phyloP scores from a whole-genome alignment of 2,888 invertebrate genomes.

The Fissipunctia ypsillon region DNA sequence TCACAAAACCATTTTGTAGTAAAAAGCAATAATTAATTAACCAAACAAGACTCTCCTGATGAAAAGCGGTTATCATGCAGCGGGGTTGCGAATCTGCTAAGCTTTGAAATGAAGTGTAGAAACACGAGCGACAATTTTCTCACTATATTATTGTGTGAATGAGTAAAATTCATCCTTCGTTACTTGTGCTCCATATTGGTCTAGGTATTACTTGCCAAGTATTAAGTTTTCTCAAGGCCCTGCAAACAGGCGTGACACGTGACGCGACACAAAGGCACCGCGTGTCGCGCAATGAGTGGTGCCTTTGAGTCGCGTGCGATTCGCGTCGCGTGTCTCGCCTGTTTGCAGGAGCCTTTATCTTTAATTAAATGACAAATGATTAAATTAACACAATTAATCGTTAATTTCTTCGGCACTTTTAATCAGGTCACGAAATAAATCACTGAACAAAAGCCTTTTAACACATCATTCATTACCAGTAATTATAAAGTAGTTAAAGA shows the following conservation, averaged over 20 bases:
- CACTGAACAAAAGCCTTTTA: constrained; percentile 7
- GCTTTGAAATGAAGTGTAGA: neutral
- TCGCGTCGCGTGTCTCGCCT: too few species aligned
- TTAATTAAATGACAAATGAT: neutral
- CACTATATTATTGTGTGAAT: neutral
- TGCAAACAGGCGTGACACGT: too few species aligned
- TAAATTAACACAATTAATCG: neutral
- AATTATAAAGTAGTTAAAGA: constrained; percentile 62
- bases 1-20: neutral
- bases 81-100: neutral
- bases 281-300: too few species aligned
- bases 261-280: too few species aligned
- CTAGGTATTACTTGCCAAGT: too few species aligned
- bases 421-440: constrained; percentile 22
- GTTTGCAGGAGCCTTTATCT: neutral
- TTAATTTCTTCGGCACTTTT: constrained; percentile 14
- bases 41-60: neutral
- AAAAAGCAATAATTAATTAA: constrained; percentile 1
- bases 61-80: neutral
- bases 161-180: neutral
- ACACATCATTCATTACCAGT: constrained; percentile 44
- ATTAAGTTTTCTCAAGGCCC: too few species aligned
- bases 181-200: neutral
- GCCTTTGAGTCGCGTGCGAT: too few species aligned
- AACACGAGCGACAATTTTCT: neutral